These are phyloP conservation scores for Gastrophysa polygoni DNA, from an alignment of 2,888 invertebrate genomes.

Conservation along the genomic window DNA sequence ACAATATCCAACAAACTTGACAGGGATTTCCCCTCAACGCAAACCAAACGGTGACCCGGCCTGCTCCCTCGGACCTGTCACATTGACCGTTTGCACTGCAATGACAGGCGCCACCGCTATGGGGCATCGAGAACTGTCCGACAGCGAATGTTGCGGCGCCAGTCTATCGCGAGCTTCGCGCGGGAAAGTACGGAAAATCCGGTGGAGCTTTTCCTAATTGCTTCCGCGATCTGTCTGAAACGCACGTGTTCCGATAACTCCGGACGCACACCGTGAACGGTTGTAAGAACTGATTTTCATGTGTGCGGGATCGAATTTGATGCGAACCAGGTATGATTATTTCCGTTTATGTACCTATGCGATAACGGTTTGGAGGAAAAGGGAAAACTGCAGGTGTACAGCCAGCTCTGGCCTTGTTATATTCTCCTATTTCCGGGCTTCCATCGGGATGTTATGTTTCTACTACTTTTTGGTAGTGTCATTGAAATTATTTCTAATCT, in stretches of 20 bases:
- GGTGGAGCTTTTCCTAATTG: neutral
- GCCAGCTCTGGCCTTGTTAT: no score
- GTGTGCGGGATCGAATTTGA: neutral
- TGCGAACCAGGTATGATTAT: neutral
- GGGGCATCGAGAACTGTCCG: conserved; percentile 42
- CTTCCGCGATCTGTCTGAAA: neutral
- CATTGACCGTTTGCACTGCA: conserved; percentile 49
- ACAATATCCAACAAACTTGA: no score
- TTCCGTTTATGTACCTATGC: neutral
- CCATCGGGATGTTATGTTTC: no score
- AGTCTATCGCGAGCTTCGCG: conserved; percentile 53
- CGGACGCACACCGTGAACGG: neutral
- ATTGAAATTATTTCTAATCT: no score
- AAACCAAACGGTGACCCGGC: no score
- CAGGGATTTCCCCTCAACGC: neutral
- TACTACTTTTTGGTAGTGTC: no score
- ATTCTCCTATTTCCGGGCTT: no score
- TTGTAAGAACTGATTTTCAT: neutral
- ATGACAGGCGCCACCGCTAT: conserved; percentile 52
- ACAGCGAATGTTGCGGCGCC: conserved; percentile 49
- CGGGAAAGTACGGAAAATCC: conserved; percentile 44
- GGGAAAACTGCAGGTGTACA: neutral
- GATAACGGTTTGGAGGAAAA: neutral
- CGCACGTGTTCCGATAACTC: neutral
- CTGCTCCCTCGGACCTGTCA: conserved; percentile 44